Percentiles rank a stretch among this genome's conserved stretches.
Conservation (phyloP, 1,140 invertebrate genomes). For the Drosophila orosa region DNA sequence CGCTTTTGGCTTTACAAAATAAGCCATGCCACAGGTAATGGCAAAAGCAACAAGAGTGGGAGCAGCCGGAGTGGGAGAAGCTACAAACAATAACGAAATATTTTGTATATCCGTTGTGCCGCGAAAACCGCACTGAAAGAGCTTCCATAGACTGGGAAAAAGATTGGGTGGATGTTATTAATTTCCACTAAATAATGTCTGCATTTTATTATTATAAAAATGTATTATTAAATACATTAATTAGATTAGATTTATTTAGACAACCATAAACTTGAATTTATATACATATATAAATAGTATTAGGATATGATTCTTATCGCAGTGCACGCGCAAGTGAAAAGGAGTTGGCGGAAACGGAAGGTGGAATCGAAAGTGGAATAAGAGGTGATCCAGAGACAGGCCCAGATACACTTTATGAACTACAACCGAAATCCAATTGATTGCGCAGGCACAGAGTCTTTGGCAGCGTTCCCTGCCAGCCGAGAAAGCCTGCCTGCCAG, state of each 20-base stretch:
- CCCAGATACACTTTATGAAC: slow-evolving; percentile 52
- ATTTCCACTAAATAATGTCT: neutral
- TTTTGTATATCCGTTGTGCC: slow-evolving; percentile 48
- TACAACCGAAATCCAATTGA: slow-evolving; percentile 60
- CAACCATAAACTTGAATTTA: too few relatives aligned
- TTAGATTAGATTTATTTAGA: neutral
- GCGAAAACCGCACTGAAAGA: slow-evolving; percentile 32
- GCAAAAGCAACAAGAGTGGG: slow-evolving; percentile 4
- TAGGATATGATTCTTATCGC: neutral
- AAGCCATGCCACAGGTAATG: slow-evolving; percentile 58
- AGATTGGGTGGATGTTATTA: neutral
- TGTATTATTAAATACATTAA: too few relatives aligned
- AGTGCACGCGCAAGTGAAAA: slow-evolving; percentile 35
- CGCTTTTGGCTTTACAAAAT: slow-evolving; percentile 54
- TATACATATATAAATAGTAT: neutral
- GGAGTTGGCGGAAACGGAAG: slow-evolving; percentile 13
- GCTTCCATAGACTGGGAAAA: slow-evolving; percentile 18
- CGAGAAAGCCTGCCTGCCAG: neutral
- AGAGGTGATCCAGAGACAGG: slow-evolving; percentile 21
- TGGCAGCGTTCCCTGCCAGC: slow-evolving; percentile 1
- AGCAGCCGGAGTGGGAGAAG: slow-evolving; percentile 13
- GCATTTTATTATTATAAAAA: neutral
- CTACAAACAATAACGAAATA: slow-evolving; percentile 65
- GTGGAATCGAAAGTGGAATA: slow-evolving; percentile 7
- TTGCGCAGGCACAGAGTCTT: slow-evolving; percentile 31